Evolutionary conservation across 2,113 vertebrate species (phyloP).

Genomic region (Pontoporia blainvillei): DNA sequence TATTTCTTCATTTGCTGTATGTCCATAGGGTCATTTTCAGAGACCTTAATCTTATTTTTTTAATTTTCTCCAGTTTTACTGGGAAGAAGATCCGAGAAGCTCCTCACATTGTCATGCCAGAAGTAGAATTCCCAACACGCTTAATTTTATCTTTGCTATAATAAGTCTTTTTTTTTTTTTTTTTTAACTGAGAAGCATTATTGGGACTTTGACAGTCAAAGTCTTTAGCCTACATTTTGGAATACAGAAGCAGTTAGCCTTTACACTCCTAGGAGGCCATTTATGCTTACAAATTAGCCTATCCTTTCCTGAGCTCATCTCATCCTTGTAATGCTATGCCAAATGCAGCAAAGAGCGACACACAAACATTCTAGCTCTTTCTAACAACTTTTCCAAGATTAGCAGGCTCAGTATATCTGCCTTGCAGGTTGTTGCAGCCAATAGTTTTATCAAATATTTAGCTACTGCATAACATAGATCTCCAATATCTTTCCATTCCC

Average conservation of each 20-base stretch:
- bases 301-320: neutral
- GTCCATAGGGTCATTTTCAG: neutral
- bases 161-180: neutral
- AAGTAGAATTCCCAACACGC: neutral
- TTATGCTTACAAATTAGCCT: neutral
- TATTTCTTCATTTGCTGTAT: neutral
- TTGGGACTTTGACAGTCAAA: neutral
- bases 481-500: neutral
- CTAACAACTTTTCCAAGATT: neutral
- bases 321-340: neutral
- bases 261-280: neutral
- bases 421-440: neutral
- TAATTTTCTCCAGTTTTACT: neutral
- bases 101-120: neutral
- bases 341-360: neutral
- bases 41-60: neutral
- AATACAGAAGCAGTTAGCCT: neutral
- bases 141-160: neutral
- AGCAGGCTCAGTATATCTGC: neutral
- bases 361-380: neutral
- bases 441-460: constrained; percentile 14
- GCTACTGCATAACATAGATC: neutral
- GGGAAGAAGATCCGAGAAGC: neutral
- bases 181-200: neutral
- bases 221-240: neutral